Percentiles rank a stretch among this genome's conserved stretches.
Conservation (phyloP, 1,140 invertebrate species). For the Sminthurinus signatus region DNA sequence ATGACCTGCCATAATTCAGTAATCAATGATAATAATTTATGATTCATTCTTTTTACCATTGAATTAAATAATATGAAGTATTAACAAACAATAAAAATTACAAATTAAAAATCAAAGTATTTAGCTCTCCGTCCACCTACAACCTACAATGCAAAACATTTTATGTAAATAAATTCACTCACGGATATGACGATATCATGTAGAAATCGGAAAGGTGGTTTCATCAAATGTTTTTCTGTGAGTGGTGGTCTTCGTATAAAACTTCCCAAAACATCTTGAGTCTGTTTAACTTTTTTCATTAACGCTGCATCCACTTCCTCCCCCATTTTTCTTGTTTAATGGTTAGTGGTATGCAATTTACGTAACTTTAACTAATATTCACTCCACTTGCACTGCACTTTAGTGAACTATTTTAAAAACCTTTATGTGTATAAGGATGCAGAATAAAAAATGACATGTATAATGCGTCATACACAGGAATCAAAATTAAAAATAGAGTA, state of each 20-base stretch:
- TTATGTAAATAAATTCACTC: slow-evolving; percentile 44
- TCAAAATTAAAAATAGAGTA: too few relatives aligned
- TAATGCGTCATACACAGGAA: too few relatives aligned
- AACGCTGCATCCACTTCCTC: slow-evolving; percentile 24
- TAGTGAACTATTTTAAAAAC: too few relatives aligned
- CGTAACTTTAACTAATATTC: too few relatives aligned
- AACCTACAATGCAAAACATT: neutral
- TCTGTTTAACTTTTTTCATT: slow-evolving; percentile 59
- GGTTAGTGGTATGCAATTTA: too few relatives aligned
- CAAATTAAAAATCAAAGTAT: too few relatives aligned
- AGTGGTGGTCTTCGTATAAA: slow-evolving; percentile 85
- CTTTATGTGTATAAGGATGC: too few relatives aligned
- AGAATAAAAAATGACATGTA: too few relatives aligned
- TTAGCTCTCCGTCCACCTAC: neutral
- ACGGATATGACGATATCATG: slow-evolving; percentile 86
- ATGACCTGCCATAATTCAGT: slow-evolving; percentile 59
- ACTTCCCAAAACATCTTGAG: slow-evolving; percentile 77
- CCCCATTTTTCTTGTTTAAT: slow-evolving; percentile 14
- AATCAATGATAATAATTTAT: slow-evolving; percentile 30
- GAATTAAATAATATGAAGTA: neutral
- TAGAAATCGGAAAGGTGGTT: slow-evolving; percentile 92
- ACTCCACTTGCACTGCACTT: too few relatives aligned
- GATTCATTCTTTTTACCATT: slow-evolving; percentile 1
- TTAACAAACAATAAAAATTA: too few relatives aligned
- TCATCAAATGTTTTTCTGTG: slow-evolving; percentile 81